phyloP scores from a whole-genome alignment of 2,113 vertebrate genomes.

The Epinephelus fuscoguttatus region DNA sequence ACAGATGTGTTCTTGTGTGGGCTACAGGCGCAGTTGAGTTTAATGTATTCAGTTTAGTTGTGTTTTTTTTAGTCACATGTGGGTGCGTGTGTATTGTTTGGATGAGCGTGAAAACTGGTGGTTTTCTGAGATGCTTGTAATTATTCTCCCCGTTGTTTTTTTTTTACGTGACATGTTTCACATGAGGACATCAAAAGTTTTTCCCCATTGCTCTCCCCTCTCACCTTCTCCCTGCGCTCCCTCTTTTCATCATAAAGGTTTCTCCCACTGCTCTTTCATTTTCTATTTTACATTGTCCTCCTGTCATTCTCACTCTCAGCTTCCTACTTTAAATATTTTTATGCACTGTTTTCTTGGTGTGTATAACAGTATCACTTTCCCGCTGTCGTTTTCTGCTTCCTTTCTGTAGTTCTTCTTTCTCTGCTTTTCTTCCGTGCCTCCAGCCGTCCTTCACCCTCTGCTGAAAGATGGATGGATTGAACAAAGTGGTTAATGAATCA shows the following conservation, averaged over 20 bases:
- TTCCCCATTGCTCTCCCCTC: constrained; percentile 27
- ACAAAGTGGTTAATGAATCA: constrained; percentile 77
- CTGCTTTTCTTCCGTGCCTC: constrained; percentile 32
- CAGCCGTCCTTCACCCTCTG: constrained; percentile 62
- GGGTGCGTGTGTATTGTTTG: constrained; percentile 55
- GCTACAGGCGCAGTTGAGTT: constrained; percentile 30
- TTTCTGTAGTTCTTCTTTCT: constrained; percentile 28
- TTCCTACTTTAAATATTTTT: constrained; percentile 36
- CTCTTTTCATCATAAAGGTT: constrained; percentile 39
- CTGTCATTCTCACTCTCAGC: constrained; percentile 26
- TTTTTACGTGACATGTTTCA: constrained; percentile 59
- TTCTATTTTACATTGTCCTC: constrained; percentile 36
- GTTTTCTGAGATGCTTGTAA: constrained; percentile 51
- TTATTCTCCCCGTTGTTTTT: constrained; percentile 43
- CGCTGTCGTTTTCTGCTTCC: constrained; percentile 27
- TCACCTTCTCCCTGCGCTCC: constrained; percentile 14
- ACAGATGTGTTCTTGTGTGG: constrained; percentile 46
- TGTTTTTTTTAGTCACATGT: constrained; percentile 36
- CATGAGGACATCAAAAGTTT: constrained; percentile 55
- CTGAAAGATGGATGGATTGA: constrained; percentile 70
- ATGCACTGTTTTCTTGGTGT: constrained; percentile 32
- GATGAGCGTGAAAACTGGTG: constrained; percentile 36
- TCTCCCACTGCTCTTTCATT: constrained; percentile 42
- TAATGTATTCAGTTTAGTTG: constrained; percentile 49
- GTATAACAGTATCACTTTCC: constrained; percentile 13